Base-by-base conservation (phyloP, 2,113 vertebrate genomes). In the Thunnus thynnus region DNA sequence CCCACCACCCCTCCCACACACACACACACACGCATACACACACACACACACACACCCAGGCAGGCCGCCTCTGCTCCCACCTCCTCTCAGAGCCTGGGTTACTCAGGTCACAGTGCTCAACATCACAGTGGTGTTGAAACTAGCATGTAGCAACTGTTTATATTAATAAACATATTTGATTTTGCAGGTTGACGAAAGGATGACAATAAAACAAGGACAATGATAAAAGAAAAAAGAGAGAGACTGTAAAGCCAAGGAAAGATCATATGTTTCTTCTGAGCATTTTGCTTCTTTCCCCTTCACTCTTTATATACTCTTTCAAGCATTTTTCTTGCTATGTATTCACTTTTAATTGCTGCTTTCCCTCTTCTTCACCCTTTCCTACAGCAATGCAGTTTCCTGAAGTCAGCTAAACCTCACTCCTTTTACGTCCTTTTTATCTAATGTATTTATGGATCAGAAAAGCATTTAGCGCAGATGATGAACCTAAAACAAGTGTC, bases 51-150 rank as follows among this genome's bases (percentile, higher is more conserved):
- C 65, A 4, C 32, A 8, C 51, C 27, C 63, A 57, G 77, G 73
- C 68, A 77, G 57, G 48, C 57, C 22, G 20, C 80, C 78, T 70
- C 61, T 47, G 9, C 54, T 63, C 71, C 65, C 68, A 56, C 61
- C 41, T 78, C 67, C 58, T 64, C 66, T 48, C 57, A 64, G 44
- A 61, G 50, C 14, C 41, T 12, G 69, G 55, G 85, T 74, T 63
- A 80, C 79, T 58, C 48, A 25, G 85, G 75, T 90, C 82, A 88
- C 30, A 65, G 16, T 16, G 22, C 12, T 25, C 10, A 50, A 12
- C 41, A 36, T 72, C 60, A 52, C 51, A 62, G n/a, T 1, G 6
- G 18, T 44, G 9, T 27, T 47, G 14, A 56, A 78, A 30, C 13
- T 17, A 64, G 18, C 18, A 63, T 67, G 18, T 16, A 52, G 46